Conservation (phyloP, 1,140 invertebrate genomes). For the Drosophila suzukii region DNA sequence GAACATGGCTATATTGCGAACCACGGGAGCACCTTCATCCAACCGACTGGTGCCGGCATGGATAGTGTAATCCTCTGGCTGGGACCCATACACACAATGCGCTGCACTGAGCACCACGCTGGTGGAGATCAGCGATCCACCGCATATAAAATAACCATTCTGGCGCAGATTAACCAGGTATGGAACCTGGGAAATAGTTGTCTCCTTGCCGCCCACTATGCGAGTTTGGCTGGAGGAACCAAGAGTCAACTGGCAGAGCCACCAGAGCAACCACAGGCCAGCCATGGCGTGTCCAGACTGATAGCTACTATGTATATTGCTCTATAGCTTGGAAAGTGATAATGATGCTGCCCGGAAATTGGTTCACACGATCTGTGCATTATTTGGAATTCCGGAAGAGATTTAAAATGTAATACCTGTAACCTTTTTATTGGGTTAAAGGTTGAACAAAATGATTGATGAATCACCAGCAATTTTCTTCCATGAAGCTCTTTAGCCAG, state of each 20-base stretch:
- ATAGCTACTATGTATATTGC: not conserved
- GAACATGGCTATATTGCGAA: slow-evolving; percentile 43
- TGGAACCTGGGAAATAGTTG: slow-evolving; percentile 56
- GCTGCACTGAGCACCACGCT: slow-evolving; percentile 71
- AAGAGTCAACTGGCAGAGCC: slow-evolving; percentile 16
- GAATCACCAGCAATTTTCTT: slow-evolving; percentile 26
- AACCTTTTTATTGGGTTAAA: not conserved
- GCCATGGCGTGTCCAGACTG: slow-evolving; percentile 62
- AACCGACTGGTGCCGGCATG: slow-evolving; percentile 68
- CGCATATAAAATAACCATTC: slow-evolving; percentile 59
- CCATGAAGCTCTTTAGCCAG: slow-evolving; percentile 32
- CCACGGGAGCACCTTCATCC: slow-evolving; percentile 39
- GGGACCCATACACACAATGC: slow-evolving; percentile 60
- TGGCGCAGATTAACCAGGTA: slow-evolving; percentile 68
- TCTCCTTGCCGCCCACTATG: slow-evolving; percentile 69
- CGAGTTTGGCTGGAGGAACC: slow-evolving; percentile 23
- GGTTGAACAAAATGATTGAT: not conserved
- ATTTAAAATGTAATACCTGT: not conserved
- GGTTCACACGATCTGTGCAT: slow-evolving; percentile 13
- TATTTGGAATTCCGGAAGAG: slow-evolving; percentile 5
- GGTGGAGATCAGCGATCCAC: slow-evolving; percentile 62
- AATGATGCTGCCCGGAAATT: slow-evolving; percentile 21
- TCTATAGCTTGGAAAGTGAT: slow-evolving; percentile 21
- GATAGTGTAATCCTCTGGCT: slow-evolving; percentile 50
- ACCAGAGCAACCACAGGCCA: slow-evolving; percentile 37